Evolutionary conservation across 2,797 vertebrate species (phyloP).

Genomic region (Helarctos malayanus): DNA sequence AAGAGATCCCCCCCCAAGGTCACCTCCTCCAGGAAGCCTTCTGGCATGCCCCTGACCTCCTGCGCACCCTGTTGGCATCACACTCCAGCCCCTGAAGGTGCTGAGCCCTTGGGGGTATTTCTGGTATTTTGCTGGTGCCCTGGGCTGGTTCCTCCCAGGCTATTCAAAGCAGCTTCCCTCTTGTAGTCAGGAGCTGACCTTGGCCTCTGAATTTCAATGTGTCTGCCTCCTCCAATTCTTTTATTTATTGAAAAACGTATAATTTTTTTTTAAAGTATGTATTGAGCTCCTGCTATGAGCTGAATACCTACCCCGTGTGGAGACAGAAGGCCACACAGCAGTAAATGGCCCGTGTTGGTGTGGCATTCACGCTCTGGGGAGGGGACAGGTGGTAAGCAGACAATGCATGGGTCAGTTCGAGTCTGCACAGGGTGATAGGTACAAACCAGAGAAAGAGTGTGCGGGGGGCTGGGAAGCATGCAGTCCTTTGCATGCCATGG

Average conservation of each 20-base stretch:
- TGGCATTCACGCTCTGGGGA: accelerated
- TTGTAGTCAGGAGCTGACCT: neutral
- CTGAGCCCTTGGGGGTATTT: neutral
- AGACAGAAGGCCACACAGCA: accelerated
- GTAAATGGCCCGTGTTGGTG: accelerated
- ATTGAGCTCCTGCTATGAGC: neutral
- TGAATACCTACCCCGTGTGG: accelerated
- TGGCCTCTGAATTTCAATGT: neutral
- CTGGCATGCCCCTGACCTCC: neutral
- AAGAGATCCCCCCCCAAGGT: neutral
- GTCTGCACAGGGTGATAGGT: neutral
- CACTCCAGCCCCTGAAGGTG: neutral
- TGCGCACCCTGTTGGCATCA: accelerated
- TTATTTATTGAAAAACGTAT: neutral
- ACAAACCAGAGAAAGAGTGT: accelerated
- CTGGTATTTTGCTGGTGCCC: neutral
- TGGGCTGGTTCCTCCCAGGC: accelerated
- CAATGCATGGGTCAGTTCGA: accelerated
- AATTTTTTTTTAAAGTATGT: neutral
- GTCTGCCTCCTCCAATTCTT: neutral
- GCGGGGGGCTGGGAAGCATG: accelerated
- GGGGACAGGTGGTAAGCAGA: neutral
- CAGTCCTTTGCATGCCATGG: accelerated
- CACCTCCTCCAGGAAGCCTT: slow-evolving; percentile 12
- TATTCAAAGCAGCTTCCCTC: neutral